These are phyloP conservation scores for Picus viridis DNA, from an alignment of 2,797 vertebrate genomes.

Conservation along the genomic window DNA sequence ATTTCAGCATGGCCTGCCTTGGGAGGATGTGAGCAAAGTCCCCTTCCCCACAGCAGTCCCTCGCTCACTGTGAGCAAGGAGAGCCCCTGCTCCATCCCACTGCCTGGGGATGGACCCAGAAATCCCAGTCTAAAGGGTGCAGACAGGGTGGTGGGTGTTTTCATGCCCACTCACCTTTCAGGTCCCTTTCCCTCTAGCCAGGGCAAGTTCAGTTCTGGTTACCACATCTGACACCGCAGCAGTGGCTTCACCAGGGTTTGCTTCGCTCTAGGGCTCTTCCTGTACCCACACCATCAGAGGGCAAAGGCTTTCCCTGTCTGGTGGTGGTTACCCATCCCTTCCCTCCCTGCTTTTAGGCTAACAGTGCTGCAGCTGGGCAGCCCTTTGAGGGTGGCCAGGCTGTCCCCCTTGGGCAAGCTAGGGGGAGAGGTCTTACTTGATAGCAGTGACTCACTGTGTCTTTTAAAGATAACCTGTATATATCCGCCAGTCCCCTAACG, in stretches of 20 bases:
- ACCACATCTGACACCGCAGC: rapidly evolving
- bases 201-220: rapidly evolving
- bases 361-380: not conserved
- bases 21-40: not conserved
- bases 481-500: not conserved
- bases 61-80: not conserved
- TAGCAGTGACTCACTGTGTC: not conserved
- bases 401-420: not conserved
- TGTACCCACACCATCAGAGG: rapidly evolving
- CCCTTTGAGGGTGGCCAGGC: not conserved
- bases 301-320: not conserved
- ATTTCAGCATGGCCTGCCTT: not conserved
- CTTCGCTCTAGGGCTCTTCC: not conserved
- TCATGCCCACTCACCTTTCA: not conserved
- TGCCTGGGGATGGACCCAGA: too few relatives aligned
- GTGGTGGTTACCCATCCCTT: not conserved
- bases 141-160: rapidly evolving
- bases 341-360: not conserved
- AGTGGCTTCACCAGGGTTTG: not conserved
- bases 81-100: not conserved
- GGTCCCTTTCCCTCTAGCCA: not conserved
- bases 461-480: conserved; percentile 7
- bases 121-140: not conserved
- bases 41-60: not conserved
- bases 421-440: not conserved